phyloP scores from a whole-genome alignment of 2,888 invertebrate genomes.

The Trissoscelio sp. region DNA sequence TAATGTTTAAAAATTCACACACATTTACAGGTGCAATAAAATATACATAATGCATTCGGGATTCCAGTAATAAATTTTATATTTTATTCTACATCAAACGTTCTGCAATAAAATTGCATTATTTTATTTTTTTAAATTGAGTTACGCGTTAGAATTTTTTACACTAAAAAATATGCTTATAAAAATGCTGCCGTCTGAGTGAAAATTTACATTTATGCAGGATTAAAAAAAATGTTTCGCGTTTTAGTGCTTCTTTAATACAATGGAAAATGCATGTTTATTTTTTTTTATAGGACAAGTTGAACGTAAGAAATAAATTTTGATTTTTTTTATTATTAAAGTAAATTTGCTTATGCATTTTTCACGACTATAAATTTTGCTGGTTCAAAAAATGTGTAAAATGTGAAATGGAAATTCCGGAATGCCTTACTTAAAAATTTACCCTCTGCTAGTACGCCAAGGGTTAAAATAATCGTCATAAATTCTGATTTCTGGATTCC shows the following conservation, averaged over 20 bases:
- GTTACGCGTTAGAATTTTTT: neutral
- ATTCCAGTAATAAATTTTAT: neutral
- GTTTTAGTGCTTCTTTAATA: neutral
- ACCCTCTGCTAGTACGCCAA: constrained; percentile 14
- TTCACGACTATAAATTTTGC: neutral
- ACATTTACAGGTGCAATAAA: neutral
- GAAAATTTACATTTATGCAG: constrained; percentile 4
- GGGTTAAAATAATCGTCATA: constrained; percentile 47
- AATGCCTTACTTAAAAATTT: constrained; percentile 47
- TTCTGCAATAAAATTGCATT: neutral
- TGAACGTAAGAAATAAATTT: neutral
- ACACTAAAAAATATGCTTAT: neutral
- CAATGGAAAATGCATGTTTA: neutral
- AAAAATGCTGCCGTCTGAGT: neutral
- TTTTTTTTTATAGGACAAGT: neutral
- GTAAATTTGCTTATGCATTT: neutral
- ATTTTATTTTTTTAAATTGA: neutral
- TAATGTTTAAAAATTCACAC: constrained; percentile 7
- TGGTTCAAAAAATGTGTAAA: neutral
- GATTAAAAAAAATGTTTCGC: neutral
- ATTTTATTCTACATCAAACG: neutral
- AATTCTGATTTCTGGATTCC: constrained; percentile 35
- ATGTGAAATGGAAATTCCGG: constrained; percentile 39
- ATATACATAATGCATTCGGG: too few species aligned
- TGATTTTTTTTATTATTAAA: neutral